These are phyloP conservation scores for Sitta carolinensis DNA, from an alignment of 2,797 vertebrate species.

Conservation along the genomic window DNA sequence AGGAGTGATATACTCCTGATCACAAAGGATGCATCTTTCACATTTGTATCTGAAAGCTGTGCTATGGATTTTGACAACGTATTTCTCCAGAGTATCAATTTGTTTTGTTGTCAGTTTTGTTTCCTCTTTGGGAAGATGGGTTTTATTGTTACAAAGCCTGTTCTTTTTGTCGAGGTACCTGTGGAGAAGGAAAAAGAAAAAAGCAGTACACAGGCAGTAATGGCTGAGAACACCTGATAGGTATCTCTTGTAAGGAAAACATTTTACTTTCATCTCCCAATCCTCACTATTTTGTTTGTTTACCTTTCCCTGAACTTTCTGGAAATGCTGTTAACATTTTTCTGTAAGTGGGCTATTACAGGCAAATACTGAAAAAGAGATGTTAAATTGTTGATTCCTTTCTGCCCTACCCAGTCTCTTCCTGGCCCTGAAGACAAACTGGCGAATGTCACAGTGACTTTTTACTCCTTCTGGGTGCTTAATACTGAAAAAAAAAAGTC, in stretches of 20 bases:
- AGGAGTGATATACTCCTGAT: background rate
- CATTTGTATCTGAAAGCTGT: background rate
- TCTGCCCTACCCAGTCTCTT: background rate
- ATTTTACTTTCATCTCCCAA: background rate
- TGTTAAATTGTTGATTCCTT: background rate
- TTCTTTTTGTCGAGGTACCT: background rate
- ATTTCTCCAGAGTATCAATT: background rate
- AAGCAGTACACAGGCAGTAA: background rate
- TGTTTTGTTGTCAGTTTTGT: background rate
- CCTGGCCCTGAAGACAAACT: background rate
- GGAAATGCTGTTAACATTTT: background rate
- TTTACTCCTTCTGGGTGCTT: background rate
- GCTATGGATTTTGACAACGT: background rate
- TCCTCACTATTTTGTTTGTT: background rate
- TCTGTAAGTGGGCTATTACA: background rate
- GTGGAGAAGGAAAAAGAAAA: background rate
- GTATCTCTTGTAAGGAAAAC: background rate
- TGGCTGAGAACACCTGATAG: background rate
- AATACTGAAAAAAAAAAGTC: background rate
- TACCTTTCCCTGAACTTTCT: background rate
- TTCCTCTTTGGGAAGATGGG: background rate
- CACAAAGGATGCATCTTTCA: background rate
- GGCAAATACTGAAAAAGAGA: background rate
- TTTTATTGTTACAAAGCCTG: slow-evolving; percentile 12
- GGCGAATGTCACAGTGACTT: background rate